phyloP scores from a whole-genome alignment of 2,888 invertebrate genomes.

The Mactromeris polynyma region DNA sequence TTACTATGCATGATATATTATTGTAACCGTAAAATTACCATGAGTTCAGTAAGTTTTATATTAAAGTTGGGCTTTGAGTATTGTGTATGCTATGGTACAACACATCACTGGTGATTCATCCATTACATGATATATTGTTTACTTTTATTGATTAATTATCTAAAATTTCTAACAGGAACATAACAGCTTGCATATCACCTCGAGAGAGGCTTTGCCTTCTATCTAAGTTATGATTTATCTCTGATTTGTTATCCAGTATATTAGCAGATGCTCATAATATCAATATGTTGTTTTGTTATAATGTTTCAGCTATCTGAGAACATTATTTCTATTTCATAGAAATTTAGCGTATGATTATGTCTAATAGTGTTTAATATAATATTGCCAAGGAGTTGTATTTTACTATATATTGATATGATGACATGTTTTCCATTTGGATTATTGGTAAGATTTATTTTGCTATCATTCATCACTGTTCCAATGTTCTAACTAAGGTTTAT shows the following conservation, averaged over 20 bases:
- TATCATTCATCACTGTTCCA: not conserved
- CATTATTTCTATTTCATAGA: not conserved
- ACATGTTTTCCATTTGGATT: constrained; percentile 15
- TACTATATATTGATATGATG: not conserved
- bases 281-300: not conserved
- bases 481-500: not conserved
- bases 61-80: too few relatives aligned
- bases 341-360: not conserved
- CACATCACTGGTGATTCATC: not conserved
- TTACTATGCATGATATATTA: too few relatives aligned
- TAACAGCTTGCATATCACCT: not conserved
- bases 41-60: not conserved
- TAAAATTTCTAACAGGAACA: not conserved
- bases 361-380: not conserved
- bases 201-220: not conserved
- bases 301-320: not conserved
- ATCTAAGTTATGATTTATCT: not conserved
- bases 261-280: not conserved
- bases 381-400: not conserved
- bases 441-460: constrained; percentile 19
- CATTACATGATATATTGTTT: not conserved
- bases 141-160: not conserved
- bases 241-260: constrained; percentile 3
- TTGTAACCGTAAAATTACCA: not conserved
- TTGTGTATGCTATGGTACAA: not conserved